These are phyloP conservation scores for Bacillus rossius DNA, from an alignment of 1,140 invertebrate species.

Conservation along the genomic window DNA sequence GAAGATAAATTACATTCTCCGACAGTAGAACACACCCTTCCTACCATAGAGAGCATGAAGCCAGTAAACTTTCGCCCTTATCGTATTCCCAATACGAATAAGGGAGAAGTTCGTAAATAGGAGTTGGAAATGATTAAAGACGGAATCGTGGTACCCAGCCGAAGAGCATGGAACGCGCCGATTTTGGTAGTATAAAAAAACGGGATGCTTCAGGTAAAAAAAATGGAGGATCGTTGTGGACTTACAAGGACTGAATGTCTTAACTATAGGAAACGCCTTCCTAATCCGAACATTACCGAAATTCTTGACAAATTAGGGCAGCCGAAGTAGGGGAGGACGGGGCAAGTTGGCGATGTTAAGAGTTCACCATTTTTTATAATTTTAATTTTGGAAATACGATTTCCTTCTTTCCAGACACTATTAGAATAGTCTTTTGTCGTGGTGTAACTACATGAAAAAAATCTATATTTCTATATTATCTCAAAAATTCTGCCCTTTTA, in stretches of 20 bases:
- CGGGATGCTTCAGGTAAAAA: not conserved
- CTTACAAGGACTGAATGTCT: slow-evolving; percentile 36
- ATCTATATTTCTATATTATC: too few species aligned
- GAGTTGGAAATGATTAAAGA: slow-evolving; percentile 8
- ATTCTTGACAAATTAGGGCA: slow-evolving; percentile 32
- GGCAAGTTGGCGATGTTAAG: too few species aligned
- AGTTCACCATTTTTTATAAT: too few species aligned
- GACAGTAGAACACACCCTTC: slow-evolving; percentile 1
- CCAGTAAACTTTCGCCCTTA: not conserved
- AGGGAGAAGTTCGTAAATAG: slow-evolving; percentile 6
- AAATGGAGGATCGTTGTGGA: slow-evolving; percentile 33
- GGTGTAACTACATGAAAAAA: too few species aligned
- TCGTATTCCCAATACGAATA: slow-evolving; percentile 4
- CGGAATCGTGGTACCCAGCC: slow-evolving; percentile 4
- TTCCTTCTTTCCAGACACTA: too few species aligned
- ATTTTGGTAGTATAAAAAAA: slow-evolving; percentile 14
- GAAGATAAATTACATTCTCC: slow-evolving; percentile 5
- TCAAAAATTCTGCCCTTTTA: too few species aligned
- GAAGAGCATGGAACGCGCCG: slow-evolving; percentile 1
- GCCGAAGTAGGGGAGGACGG: too few species aligned
- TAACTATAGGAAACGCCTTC: slow-evolving; percentile 36
- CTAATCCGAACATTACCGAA: slow-evolving; percentile 41
- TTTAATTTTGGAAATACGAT: too few species aligned
- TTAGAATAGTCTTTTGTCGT: too few species aligned
- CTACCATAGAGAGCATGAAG: not conserved